Conservation (phyloP, 2,797 vertebrate genomes). For the Leptatherina wallacei region DNA sequence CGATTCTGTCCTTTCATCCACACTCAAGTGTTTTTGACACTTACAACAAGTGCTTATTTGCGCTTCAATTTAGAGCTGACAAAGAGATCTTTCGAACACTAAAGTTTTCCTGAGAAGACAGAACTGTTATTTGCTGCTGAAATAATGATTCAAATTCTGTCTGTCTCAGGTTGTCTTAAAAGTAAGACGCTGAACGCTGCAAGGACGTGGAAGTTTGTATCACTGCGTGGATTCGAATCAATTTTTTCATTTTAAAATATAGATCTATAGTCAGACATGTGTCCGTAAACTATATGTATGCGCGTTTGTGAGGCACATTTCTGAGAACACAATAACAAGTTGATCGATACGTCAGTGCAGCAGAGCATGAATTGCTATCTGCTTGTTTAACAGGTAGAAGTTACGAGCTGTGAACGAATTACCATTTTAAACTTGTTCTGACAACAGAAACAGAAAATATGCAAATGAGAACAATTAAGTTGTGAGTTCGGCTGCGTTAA, state of each 20-base stretch:
- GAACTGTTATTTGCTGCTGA: neutral
- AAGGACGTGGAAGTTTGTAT: neutral
- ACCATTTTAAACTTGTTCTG: conserved; percentile 33
- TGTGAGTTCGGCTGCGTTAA: conserved; percentile 35
- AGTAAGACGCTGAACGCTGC: conserved; percentile 2
- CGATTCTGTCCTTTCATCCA: conserved; percentile 24
- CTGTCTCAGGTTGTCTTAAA: conserved; percentile 1
- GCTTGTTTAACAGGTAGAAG: conserved; percentile 47
- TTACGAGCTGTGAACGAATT: conserved; percentile 44
- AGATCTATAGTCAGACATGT: conserved; percentile 27
- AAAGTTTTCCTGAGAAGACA: neutral
- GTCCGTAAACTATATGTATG: conserved; percentile 27
- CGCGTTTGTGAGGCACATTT: conserved; percentile 34
- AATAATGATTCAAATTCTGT: neutral
- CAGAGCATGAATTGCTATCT: conserved; percentile 27
- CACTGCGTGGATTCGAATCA: conserved; percentile 4
- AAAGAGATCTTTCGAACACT: conserved; percentile 3
- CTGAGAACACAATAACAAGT: conserved; percentile 28
- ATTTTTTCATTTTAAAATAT: conserved; percentile 12
- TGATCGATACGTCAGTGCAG: conserved; percentile 24
- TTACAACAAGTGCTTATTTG: conserved; percentile 11
- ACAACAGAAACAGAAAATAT: conserved; percentile 34
- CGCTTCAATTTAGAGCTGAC: neutral
- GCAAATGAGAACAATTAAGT: conserved; percentile 45
- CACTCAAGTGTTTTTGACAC: conserved; percentile 5